phyloP scores from a whole-genome alignment of 2,113 vertebrate genomes.

The Galemys pyrenaicus region DNA sequence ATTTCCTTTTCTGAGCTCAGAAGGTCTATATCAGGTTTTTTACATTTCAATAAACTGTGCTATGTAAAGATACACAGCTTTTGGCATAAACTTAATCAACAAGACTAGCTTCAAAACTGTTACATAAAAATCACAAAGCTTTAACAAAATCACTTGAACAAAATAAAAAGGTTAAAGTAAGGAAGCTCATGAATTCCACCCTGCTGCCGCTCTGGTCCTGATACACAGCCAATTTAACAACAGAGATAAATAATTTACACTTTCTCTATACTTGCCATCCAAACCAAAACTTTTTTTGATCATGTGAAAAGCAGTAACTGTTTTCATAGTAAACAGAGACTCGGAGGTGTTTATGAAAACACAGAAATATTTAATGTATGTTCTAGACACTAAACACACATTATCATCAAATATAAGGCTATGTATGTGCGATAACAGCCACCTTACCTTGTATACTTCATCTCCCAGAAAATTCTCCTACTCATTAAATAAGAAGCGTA shows the following conservation, averaged over 20 bases:
- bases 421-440: not conserved
- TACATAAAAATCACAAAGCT: not conserved
- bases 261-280: not conserved
- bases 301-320: slow-evolving; percentile 51
- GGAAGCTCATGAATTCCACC: not conserved
- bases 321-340: not conserved
- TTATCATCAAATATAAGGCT: not conserved
- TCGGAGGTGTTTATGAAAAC: slow-evolving; percentile 32
- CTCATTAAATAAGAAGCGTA: not conserved
- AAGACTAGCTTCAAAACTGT: not conserved
- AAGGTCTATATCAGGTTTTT: not conserved
- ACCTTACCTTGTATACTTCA: not conserved
- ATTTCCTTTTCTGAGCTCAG: not conserved
- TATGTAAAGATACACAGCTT: not conserved
- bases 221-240: not conserved
- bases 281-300: slow-evolving; percentile 12
- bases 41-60: not conserved
- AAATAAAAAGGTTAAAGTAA: not conserved
- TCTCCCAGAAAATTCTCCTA: not conserved
- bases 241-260: slow-evolving; percentile 54
- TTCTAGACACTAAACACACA: not conserved
- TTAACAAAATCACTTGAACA: not conserved
- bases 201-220: not conserved
- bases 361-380: not conserved
- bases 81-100: slow-evolving; percentile 4